Conservation (phyloP, 2,797 vertebrate species). For the Graptemys geographica region DNA sequence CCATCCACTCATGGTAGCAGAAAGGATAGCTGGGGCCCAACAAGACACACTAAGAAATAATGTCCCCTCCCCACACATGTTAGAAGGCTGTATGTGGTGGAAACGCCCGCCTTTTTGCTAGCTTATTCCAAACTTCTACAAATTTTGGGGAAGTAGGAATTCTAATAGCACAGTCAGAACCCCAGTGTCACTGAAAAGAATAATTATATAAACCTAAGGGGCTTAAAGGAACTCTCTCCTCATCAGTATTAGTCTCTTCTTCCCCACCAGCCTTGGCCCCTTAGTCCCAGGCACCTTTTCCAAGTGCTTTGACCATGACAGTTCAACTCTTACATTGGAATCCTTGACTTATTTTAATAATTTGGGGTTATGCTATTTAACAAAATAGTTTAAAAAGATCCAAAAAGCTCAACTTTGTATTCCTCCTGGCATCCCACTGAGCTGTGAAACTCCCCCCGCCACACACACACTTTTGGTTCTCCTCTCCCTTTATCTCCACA, state of each 20-base stretch:
- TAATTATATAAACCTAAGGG: background rate
- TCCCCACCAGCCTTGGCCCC: background rate
- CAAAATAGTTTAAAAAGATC: background rate
- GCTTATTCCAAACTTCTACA: background rate
- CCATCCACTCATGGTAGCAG: background rate
- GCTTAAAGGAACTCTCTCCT: background rate
- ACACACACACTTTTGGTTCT: background rate
- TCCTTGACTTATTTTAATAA: background rate
- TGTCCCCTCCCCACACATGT: background rate
- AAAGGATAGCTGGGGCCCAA: background rate
- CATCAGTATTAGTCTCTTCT: background rate
- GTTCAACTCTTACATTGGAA: background rate
- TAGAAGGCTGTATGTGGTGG: slow-evolving; percentile 3
- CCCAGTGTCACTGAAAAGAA: background rate
- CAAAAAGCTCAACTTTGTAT: background rate
- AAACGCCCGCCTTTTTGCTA: background rate
- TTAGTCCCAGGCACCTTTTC: background rate
- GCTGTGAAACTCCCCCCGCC: background rate
- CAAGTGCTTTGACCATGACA: background rate
- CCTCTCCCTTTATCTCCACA: background rate
- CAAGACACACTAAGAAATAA: background rate
- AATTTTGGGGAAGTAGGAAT: background rate
- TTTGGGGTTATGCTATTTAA: background rate
- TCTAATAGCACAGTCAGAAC: background rate
- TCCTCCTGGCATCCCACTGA: slow-evolving; percentile 22